Base-by-base conservation (phyloP, 2,888 invertebrate genomes). In the Lasioglossum zephyrum region DNA sequence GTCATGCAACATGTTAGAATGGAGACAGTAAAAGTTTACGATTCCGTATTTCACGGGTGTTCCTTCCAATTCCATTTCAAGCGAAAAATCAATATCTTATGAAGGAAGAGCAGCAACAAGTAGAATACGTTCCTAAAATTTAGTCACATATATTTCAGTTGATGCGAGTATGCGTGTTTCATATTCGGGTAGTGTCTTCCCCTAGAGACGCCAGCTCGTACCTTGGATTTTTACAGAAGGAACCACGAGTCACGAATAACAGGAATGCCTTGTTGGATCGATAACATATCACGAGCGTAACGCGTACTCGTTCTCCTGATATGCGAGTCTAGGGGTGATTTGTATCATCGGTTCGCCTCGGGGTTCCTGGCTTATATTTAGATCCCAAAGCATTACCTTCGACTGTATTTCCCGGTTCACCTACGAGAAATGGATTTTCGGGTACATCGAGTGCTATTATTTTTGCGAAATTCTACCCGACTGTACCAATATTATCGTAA, bases 191-290 rank as follows among this genome's bases (percentile, higher is more conserved):
- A 9, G 49, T 39, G n/a, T 31, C 53, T 41, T 18, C 22, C 49
- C 26, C 49, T 3, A 4, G 44, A 72, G 69, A 44, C 66, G 11
- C 4, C 44, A 31, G 18, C 31, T 63, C 47, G 76, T 77, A 63
- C 47, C 76, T 66, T 26, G 9, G 57, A 44, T 66, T 77, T 60
- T n/a, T 66, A 44, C 5, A 22, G 18, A 82, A 57, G 39, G 36
- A 36, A 79, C 75, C 75, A 63, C 57, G 18, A 76, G n/a, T 44
- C 66, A 60, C 60, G 36, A 85, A 79, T 60, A 77, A 79, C 49
- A 44, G 73, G 41, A 16, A 47, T 2, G 47, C 9, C n/a, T 16
- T 47, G 66, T 77, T 57, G 79, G 79, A 85, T 85, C 85, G 84
- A 84, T 84, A 85, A 69, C 66, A 44, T 57, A 47, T 78, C 36